Conservation (phyloP, 2,888 invertebrate species). For the Nemotelus pantherinus region DNA sequence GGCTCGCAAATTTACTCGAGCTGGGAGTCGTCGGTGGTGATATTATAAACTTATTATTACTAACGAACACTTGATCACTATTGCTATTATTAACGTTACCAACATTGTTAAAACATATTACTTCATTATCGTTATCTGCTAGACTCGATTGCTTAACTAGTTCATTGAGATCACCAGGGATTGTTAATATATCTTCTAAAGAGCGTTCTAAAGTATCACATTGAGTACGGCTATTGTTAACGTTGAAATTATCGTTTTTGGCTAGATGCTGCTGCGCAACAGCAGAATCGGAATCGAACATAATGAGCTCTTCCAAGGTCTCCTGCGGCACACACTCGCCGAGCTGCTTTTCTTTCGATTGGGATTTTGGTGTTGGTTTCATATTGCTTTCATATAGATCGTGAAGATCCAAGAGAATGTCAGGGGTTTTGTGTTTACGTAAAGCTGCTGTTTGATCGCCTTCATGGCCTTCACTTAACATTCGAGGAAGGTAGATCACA, state of each 20-base stretch:
- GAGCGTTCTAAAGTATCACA: slow-evolving; percentile 49
- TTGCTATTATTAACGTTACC: slow-evolving; percentile 54
- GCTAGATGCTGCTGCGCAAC: slow-evolving; percentile 7
- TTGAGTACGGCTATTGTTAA: slow-evolving; percentile 42
- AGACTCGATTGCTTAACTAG: slow-evolving; percentile 47
- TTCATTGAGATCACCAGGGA: slow-evolving; percentile 44
- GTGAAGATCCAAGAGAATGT: slow-evolving; percentile 62
- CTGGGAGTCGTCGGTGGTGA: slow-evolving; percentile 64
- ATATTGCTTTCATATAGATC: slow-evolving; percentile 51
- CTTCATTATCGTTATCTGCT: slow-evolving; percentile 47
- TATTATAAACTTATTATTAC: slow-evolving; percentile 58
- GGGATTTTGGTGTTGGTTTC: slow-evolving; percentile 31
- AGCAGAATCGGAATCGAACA: slow-evolving; percentile 46
- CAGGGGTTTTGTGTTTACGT: slow-evolving; percentile 57
- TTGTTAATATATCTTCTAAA: slow-evolving; percentile 47
- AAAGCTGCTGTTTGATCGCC: slow-evolving; percentile 51
- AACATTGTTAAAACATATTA: slow-evolving; percentile 25
- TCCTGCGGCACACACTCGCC: background rate
- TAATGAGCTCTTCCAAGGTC: slow-evolving; percentile 49
- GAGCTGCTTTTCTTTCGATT: slow-evolving; percentile 28
- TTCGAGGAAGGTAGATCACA: slow-evolving; percentile 57
- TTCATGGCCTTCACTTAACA: slow-evolving; percentile 54
- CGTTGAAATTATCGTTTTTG: slow-evolving; percentile 32
- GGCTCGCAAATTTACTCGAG: slow-evolving; percentile 52
- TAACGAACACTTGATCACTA: slow-evolving; percentile 62